Conservation (phyloP, 2,888 invertebrate genomes). For the Teleiodes luculella region DNA sequence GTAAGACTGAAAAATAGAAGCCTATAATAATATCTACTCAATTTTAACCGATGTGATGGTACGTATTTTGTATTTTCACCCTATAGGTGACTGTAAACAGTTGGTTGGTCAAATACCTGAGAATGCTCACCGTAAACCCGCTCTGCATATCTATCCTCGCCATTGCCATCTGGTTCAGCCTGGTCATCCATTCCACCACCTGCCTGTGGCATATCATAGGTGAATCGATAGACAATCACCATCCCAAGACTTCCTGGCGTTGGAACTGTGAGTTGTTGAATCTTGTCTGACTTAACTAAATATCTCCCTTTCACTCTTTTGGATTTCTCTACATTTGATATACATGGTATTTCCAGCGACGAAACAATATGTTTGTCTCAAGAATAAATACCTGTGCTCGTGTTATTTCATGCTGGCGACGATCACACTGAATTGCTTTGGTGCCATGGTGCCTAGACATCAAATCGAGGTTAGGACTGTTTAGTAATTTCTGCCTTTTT, state of each 20-base stretch:
- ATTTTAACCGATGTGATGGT: background rate
- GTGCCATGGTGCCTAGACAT: conserved; percentile 57
- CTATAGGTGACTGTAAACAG: conserved; percentile 49
- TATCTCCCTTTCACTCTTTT: background rate
- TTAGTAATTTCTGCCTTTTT: background rate
- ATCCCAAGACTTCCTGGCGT: conserved; percentile 46
- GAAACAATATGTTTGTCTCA: background rate
- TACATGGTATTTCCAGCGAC: background rate
- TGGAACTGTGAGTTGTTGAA: background rate
- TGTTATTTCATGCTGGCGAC: conserved; percentile 59
- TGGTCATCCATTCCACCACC: conserved; percentile 50
- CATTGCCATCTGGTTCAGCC: conserved; percentile 55
- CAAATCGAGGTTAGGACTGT: conserved; percentile 46
- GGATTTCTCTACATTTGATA: too few relatives aligned
- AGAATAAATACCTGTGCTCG: conserved; percentile 47
- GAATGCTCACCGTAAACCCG: conserved; percentile 48
- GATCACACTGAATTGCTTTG: conserved; percentile 53
- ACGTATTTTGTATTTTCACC: background rate
- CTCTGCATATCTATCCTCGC: conserved; percentile 41
- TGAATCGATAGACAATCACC: conserved; percentile 34
- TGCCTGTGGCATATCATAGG: conserved; percentile 60
- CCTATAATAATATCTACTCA: too few relatives aligned
- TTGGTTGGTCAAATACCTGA: conserved; percentile 41
- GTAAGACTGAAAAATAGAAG: too few relatives aligned
- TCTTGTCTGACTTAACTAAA: too few relatives aligned